Base-by-base conservation (phyloP, 2,113 vertebrate species). In the Colius striatus region DNA sequence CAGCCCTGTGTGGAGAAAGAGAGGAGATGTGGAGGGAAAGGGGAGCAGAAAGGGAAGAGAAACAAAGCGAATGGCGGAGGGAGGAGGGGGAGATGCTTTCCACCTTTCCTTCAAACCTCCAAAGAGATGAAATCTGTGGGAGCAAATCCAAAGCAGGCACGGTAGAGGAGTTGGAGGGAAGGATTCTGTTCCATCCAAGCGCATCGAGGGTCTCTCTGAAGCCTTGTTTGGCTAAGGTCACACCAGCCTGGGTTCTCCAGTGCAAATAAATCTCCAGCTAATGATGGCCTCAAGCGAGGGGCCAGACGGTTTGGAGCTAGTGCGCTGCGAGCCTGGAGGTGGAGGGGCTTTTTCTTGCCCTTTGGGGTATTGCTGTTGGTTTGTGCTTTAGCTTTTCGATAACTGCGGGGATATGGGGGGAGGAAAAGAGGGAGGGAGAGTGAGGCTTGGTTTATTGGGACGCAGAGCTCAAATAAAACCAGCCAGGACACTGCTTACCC, bases 241-340 rank as follows among this genome's bases (percentile, higher is more conserved):
- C 98, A 98, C 98, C 99, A 99, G 99, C 99, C 98, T 98, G 97
- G 97, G 98, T 98, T 98, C 98, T 99, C 99, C 99, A 99, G 99
- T 99, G 99, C 99, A 99, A 99, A 99, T 99, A 99, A 99, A 99
- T 99, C 99, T 99, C 99, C 99, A 99, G 99, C 99, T 99, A 99
- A 99, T 99, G 98, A 99, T 99, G 99, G 99, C 99, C 99, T 98
- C 95, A 97, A 99, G 99, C 98, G 96, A 99, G 98, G 98, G 99
- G 98, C 98, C 98, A 99, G 99, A 99, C 99, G n/a, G 96, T 98
- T 98, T 98, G 97, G 98, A 98, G 98, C 98, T 97, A 98, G 98
- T 98, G 98, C 97, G 95, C 97, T 98, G 98, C 98, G n/a, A 98
- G 98, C 97, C 98, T 98, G 97, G n/a, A n/a, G n/a, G n/a, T n/a